Percentiles rank a stretch among this genome's conserved stretches.
These are phyloP conservation scores for Ceuthmochares aereus DNA, from an alignment of 2,113 vertebrate genomes.

Conservation along the genomic window DNA sequence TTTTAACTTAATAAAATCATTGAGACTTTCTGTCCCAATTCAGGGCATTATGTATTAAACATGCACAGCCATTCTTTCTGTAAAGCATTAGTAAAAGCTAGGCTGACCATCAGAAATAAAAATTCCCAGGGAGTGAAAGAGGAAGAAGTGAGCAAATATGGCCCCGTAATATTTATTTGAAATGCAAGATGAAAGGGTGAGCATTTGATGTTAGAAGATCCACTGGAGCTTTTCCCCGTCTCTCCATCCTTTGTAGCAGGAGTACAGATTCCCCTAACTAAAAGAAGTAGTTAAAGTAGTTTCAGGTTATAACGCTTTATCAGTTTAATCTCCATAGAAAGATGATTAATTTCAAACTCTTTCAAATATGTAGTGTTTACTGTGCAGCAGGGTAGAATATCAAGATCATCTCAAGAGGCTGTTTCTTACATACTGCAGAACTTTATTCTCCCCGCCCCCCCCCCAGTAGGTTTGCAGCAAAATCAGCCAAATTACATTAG, in stretches of 20 bases:
- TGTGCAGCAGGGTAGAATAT: not conserved
- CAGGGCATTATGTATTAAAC: not conserved
- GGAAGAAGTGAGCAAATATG: not conserved
- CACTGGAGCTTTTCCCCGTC: not conserved
- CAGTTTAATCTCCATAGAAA: conserved; percentile 11
- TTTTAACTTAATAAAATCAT: not conserved
- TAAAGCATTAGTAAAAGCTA: not conserved
- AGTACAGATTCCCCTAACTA: not conserved
- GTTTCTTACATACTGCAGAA: not conserved
- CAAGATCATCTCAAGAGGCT: not conserved
- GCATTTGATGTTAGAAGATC: fast-evolving
- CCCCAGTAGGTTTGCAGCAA: not conserved
- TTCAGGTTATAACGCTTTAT: conserved; percentile 10
- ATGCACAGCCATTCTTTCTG: not conserved
- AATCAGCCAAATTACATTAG: conserved; percentile 69
- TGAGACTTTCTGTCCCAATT: not conserved
- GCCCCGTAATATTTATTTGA: not conserved
- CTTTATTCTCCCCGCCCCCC: not conserved
- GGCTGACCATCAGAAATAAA: not conserved
- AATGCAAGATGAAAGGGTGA: not conserved
- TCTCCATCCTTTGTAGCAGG: not conserved
- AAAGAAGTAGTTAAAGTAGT: not conserved
- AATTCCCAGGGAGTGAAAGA: not conserved
- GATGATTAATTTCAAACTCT: conserved; percentile 38
- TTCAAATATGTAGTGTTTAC: not conserved